These are phyloP conservation scores for Dryobates pubescens DNA, from an alignment of 2,797 vertebrate species.

Conservation along the genomic window DNA sequence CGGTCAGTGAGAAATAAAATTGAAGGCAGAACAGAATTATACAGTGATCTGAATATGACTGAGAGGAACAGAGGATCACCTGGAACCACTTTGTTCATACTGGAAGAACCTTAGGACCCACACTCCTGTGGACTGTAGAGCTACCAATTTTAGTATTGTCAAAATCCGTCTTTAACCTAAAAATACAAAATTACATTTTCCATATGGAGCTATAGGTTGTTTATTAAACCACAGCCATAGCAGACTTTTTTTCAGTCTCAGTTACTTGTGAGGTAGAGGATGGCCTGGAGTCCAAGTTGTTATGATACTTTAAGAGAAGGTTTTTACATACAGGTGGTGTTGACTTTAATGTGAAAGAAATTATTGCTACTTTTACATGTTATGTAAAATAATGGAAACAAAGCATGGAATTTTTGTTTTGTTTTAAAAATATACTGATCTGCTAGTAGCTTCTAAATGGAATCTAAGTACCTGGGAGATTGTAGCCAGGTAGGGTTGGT, in stretches of 20 bases:
- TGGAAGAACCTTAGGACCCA: neutral
- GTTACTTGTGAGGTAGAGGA: neutral
- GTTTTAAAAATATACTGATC: neutral
- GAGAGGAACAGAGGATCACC: neutral
- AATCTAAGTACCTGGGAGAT: neutral
- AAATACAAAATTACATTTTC: neutral
- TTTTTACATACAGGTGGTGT: neutral
- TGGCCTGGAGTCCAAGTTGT: neutral
- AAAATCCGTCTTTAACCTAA: neutral
- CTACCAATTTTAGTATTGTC: neutral
- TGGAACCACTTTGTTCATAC: neutral
- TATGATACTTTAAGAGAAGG: neutral
- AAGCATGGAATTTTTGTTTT: neutral
- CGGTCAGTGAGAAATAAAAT: neutral
- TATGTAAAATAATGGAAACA: neutral
- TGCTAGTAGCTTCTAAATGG: neutral
- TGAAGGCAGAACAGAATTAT: neutral
- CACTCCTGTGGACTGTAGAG: neutral
- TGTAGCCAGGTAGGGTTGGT: too few relatives aligned
- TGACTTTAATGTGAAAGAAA: neutral
- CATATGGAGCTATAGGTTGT: neutral
- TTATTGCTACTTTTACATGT: neutral
- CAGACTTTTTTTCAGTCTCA: neutral
- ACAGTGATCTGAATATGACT: neutral
- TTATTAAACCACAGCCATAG: neutral